Percentiles rank a stretch among this genome's conserved stretches.
phyloP scores from a whole-genome alignment of 2,888 invertebrate species.

The Melanchra persicariae region DNA sequence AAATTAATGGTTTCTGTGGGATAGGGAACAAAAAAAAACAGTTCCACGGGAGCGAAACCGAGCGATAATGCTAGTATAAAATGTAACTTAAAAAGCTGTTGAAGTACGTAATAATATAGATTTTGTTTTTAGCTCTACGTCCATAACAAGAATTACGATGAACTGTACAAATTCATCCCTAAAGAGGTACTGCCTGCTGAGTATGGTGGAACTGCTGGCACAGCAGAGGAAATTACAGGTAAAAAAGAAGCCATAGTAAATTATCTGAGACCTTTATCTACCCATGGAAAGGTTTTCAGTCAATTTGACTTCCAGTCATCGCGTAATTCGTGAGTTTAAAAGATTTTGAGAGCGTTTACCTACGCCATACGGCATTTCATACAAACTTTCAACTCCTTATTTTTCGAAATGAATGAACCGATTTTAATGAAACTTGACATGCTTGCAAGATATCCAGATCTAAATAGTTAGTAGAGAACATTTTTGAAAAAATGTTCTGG shows the following conservation, averaged over 20 bases:
- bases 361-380: no score
- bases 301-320: not conserved
- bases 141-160: conserved; percentile 90
- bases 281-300: not conserved
- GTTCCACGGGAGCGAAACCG: not conserved
- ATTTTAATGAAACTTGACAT: no score
- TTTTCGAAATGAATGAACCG: no score
- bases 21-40: no score
- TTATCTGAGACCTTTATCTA: not conserved
- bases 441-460: no score
- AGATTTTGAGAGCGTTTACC: no score
- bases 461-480: no score
- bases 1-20: no score
- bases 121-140: conserved; percentile 84
- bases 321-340: no score
- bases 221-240: conserved; percentile 85
- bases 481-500: no score
- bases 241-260: not conserved
- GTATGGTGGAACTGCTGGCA: conserved; percentile 92
- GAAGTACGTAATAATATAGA: not conserved
- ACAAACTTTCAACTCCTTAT: no score
- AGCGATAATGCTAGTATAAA: not conserved
- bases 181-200: conserved; percentile 91
- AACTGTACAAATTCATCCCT: conserved; percentile 90
- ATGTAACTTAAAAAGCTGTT: not conserved